Conservation (phyloP, 2,888 invertebrate species). For the Pammene fasciana region DNA sequence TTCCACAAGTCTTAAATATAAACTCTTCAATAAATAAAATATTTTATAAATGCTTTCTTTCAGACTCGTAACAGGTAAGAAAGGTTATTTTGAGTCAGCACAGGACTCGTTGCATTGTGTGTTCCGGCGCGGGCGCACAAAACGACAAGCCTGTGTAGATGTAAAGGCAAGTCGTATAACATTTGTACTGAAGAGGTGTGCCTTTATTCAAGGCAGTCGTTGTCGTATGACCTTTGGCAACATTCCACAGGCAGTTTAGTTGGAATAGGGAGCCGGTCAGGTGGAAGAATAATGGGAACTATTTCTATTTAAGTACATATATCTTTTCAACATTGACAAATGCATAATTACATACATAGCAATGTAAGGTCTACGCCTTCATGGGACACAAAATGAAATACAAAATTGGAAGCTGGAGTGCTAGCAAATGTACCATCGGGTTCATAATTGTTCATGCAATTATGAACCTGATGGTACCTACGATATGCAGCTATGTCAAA, state of each 20-base stretch:
- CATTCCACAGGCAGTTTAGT: constrained; percentile 35
- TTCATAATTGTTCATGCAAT: too few relatives aligned
- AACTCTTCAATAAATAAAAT: too few relatives aligned
- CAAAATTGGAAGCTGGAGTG: too few relatives aligned
- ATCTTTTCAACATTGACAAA: not conserved
- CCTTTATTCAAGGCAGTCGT: constrained; percentile 58
- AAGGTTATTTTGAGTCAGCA: not conserved
- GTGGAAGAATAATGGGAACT: constrained; percentile 7
- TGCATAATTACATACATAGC: too few relatives aligned
- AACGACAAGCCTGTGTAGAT: constrained; percentile 4
- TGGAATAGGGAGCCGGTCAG: constrained; percentile 17
- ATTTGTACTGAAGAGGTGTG: constrained; percentile 52
- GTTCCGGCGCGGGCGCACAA: constrained; percentile 24
- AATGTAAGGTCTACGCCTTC: too few relatives aligned
- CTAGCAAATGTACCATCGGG: too few relatives aligned
- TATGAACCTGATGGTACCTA: too few relatives aligned
- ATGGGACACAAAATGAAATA: too few relatives aligned
- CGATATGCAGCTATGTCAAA: too few relatives aligned
- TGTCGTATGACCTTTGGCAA: constrained; percentile 59
- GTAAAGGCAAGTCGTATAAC: constrained; percentile 33
- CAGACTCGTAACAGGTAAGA: too few relatives aligned
- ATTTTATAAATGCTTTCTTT: too few relatives aligned
- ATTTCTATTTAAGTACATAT: not conserved
- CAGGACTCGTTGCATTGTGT: constrained; percentile 26
- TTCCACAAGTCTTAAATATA: not conserved